phyloP scores from a whole-genome alignment of 2,888 invertebrate species.

The Scaptomyza parva region DNA sequence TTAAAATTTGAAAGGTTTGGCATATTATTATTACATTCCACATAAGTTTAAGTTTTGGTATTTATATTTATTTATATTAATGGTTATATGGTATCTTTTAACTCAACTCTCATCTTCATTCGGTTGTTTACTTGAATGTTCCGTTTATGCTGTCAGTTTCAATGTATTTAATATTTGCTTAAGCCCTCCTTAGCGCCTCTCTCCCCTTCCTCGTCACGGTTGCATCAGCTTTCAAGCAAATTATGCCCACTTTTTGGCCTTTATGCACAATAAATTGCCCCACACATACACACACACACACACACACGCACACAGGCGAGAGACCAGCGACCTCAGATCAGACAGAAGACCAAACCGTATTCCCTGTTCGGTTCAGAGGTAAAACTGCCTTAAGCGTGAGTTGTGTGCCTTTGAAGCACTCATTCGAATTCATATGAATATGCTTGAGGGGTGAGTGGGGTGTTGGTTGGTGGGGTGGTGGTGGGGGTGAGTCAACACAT shows the following conservation, averaged over 20 bases:
- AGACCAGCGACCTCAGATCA: conserved; percentile 23
- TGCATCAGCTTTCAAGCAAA: conserved; percentile 39
- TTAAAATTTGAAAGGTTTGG: neutral
- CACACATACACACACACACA: too few species aligned
- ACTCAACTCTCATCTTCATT: too few species aligned
- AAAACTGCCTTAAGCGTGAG: conserved; percentile 57
- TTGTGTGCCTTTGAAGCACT: conserved; percentile 67
- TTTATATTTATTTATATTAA: too few species aligned
- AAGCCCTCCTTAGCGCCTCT: conserved; percentile 39
- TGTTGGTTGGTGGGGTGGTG: too few species aligned
- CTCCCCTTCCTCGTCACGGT: neutral
- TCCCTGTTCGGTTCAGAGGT: conserved; percentile 29
- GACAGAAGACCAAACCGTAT: conserved; percentile 15
- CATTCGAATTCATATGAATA: conserved; percentile 18
- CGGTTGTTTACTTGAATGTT: conserved; percentile 44
- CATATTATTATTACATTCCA: too few species aligned
- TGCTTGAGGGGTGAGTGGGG: neutral
- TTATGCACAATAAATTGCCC: conserved; percentile 70
- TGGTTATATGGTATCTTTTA: neutral
- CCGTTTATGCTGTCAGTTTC: conserved; percentile 66
- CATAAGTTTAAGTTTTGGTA: too few species aligned
- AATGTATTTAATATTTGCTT: conserved; percentile 77
- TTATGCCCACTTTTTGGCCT: conserved; percentile 67
- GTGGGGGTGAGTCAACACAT: conserved; percentile 15
- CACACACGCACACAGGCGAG: too few species aligned